Evolutionary conservation across 2,113 vertebrate species (phyloP).

Genomic region (Oncorhynchus gorbuscha): DNA sequence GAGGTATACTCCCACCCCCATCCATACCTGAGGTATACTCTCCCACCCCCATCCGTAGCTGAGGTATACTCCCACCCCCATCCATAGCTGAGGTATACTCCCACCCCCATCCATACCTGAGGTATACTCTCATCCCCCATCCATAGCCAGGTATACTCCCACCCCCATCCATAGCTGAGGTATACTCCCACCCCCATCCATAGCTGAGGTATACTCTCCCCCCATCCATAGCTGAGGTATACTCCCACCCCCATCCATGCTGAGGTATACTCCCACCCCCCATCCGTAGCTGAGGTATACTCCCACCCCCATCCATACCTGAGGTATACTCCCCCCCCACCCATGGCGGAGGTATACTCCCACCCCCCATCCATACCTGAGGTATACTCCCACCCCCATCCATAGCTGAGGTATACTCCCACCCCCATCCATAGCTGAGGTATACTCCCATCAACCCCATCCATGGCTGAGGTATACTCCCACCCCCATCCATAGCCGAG

Average conservation of each 20-base stretch:
- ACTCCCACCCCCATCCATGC: constrained; percentile 43
- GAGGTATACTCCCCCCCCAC: constrained; percentile 29
- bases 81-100: constrained; percentile 65
- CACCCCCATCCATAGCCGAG: constrained; percentile 6
- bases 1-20: background rate
- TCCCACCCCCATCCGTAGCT: constrained; percentile 41
- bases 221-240: constrained; percentile 26
- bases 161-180: constrained; percentile 7
- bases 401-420: no score
- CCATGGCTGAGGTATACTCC: constrained; percentile 63
- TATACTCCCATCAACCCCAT: constrained; percentile 59
- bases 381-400: background rate
- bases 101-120: no score
- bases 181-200: background rate
- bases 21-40: constrained; percentile 65
- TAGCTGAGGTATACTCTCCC: constrained; percentile 50
- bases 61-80: background rate
- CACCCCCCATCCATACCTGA: background rate
- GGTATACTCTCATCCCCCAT: constrained; percentile 30
- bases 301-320: no score
- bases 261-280: constrained; percentile 2
- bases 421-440: constrained; percentile 46
- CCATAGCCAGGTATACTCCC: background rate
- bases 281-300: background rate
- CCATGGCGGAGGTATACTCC: background rate